These are phyloP conservation scores for Syrmaticus mikado DNA, from an alignment of 2,113 vertebrate species.

Conservation along the genomic window DNA sequence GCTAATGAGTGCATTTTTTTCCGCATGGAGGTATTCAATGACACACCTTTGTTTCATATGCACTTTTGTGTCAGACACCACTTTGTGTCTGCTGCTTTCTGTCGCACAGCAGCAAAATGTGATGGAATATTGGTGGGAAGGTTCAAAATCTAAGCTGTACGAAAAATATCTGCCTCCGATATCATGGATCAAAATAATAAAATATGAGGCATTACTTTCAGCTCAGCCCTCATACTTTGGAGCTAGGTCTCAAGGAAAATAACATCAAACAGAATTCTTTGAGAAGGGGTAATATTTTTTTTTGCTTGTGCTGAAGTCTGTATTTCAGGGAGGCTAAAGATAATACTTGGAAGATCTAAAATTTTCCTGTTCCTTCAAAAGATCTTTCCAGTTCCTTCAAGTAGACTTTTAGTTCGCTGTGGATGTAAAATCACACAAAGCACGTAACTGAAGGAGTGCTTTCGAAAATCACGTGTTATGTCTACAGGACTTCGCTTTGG, in stretches of 20 bases:
- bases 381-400: neutral
- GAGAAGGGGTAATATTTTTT: neutral
- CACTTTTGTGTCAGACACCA: too few species aligned
- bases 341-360: rapidly evolving
- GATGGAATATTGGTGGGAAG: too few species aligned
- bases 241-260: neutral
- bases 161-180: too few species aligned
- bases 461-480: rapidly evolving
- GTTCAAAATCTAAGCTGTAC: too few species aligned
- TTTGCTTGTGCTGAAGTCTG: neutral
- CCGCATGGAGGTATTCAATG: too few species aligned
- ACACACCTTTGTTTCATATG: too few species aligned
- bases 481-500: rapidly evolving
- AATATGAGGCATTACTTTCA: too few species aligned
- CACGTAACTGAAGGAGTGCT: neutral
- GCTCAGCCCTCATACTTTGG: neutral
- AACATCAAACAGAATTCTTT: neutral
- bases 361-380: neutral
- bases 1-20: too few species aligned
- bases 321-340: neutral
- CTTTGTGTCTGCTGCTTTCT: too few species aligned
- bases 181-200: too few species aligned
- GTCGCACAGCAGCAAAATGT: too few species aligned
- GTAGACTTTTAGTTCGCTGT: rapidly evolving
- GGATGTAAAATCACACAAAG: too few species aligned